A percentile compares a stretch with the other conserved stretches of the same genome.
Conservation (phyloP, 2,797 vertebrate genomes). For the Urophycis tenuis region DNA sequence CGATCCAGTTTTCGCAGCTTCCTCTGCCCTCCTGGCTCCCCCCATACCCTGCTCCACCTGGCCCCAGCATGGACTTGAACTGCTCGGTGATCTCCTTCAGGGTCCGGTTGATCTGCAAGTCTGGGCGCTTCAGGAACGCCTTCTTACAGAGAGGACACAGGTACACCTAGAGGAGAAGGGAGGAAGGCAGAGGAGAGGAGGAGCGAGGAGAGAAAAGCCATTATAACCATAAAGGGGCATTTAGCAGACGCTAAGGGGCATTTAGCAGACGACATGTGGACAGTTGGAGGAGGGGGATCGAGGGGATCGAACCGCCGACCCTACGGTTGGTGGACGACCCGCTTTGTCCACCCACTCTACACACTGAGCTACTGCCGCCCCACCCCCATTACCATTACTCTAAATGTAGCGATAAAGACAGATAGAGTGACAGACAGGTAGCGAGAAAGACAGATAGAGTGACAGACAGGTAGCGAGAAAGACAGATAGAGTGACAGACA, state of each 20-base stretch:
- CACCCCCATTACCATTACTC: too few relatives aligned
- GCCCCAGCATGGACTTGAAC: constrained; percentile 56
- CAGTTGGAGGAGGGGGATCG: too few relatives aligned
- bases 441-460: background rate
- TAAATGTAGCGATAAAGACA: too few relatives aligned
- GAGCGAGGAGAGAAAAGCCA: background rate
- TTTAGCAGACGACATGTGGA: background rate
- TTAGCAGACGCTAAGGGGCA: too few relatives aligned
- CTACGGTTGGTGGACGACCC: too few relatives aligned
- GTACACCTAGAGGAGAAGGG: constrained; percentile 41
- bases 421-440: background rate
- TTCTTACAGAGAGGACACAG: constrained; percentile 74
- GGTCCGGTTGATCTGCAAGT: constrained; percentile 73
- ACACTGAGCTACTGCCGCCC: too few relatives aligned
- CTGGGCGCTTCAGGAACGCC: constrained; percentile 48
- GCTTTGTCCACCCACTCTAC: too few relatives aligned
- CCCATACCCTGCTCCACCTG: background rate
- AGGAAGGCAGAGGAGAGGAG: background rate
- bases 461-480: background rate
- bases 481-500: too few relatives aligned
- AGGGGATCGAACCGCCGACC: too few relatives aligned
- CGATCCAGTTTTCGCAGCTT: constrained; percentile 2
- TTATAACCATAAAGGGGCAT: too few relatives aligned
- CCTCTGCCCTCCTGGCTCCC: background rate
- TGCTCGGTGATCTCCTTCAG: constrained; percentile 70